phyloP scores from a whole-genome alignment of 2,888 invertebrate species.

The Tetropium fuscum region DNA sequence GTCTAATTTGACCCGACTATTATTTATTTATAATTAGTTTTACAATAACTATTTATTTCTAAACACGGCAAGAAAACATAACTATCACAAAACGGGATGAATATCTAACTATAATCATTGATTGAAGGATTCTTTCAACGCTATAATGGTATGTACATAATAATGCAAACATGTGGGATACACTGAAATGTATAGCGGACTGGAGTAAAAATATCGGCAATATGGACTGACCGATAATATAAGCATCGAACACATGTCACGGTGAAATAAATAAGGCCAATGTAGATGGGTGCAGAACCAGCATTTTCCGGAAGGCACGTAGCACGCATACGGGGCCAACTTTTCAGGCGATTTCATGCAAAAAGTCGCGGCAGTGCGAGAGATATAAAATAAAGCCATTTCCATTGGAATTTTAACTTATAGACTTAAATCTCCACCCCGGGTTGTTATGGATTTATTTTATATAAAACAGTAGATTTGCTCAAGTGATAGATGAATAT shows the following conservation, averaged over 20 bases:
- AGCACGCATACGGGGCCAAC: constrained; percentile 13
- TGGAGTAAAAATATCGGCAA: constrained; percentile 47
- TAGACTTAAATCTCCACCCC: constrained; percentile 18
- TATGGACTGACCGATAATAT: constrained; percentile 65
- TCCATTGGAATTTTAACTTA: constrained; percentile 27
- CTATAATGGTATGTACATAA: no score
- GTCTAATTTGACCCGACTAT: no score
- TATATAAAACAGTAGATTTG: constrained; percentile 30
- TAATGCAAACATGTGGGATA: not conserved
- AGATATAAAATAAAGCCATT: constrained; percentile 29
- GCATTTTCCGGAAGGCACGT: constrained; percentile 25
- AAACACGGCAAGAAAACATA: no score
- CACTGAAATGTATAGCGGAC: not conserved
- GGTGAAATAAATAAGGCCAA: constrained; percentile 37
- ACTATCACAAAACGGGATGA: no score
- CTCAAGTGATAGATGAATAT: constrained; percentile 25
- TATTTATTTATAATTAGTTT: no score
- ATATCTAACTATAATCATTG: no score
- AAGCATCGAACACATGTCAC: constrained; percentile 65
- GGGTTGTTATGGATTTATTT: constrained; percentile 27
- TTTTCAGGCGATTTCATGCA: constrained; percentile 20
- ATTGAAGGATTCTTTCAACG: no score
- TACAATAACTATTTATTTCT: no score
- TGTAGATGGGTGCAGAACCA: constrained; percentile 24
- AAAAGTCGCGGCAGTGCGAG: constrained; percentile 10